phyloP scores from a whole-genome alignment of 2,888 invertebrate species.

The Melanostoma mellinum region DNA sequence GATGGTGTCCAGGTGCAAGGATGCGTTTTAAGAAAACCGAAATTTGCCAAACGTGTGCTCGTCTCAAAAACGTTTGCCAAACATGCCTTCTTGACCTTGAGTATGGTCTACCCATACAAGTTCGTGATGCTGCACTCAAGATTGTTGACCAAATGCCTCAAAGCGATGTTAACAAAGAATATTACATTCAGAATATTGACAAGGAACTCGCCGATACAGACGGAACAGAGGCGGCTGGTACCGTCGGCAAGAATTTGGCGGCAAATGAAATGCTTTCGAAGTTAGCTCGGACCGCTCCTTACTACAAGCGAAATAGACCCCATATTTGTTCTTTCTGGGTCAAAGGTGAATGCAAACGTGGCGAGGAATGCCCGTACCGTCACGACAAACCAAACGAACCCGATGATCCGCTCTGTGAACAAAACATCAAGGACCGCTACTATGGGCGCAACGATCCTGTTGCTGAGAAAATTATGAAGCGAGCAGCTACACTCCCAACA shows the following conservation, averaged over 20 bases:
- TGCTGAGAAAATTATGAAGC: constrained; percentile 93
- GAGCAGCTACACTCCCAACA: constrained; percentile 96
- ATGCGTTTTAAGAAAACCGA: constrained; percentile 98
- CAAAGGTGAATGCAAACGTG: constrained; percentile 95
- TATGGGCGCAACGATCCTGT: constrained; percentile 97
- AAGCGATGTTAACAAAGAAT: constrained; percentile 96
- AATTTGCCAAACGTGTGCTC: constrained; percentile 95
- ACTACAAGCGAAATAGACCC: constrained; percentile 94
- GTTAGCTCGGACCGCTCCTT: constrained; percentile 93
- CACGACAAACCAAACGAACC: constrained; percentile 97
- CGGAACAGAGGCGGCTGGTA: constrained; percentile 83
- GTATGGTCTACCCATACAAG: constrained; percentile 92
- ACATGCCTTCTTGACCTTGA: constrained; percentile 95
- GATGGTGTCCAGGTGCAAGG: constrained; percentile 96
- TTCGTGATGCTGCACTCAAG: constrained; percentile 93
- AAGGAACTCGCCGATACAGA: constrained; percentile 85
- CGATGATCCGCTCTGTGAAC: constrained; percentile 95
- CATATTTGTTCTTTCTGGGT: constrained; percentile 98
- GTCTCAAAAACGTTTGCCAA: constrained; percentile 96
- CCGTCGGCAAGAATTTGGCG: constrained; percentile 87
- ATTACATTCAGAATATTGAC: constrained; percentile 94
- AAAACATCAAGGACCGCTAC: constrained; percentile 95
- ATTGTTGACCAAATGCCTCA: constrained; percentile 93
- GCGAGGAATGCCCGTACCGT: constrained; percentile 96
- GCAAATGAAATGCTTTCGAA: constrained; percentile 91